Conservation (phyloP, 2,113 vertebrate species). For the Carlito syrichta region DNA sequence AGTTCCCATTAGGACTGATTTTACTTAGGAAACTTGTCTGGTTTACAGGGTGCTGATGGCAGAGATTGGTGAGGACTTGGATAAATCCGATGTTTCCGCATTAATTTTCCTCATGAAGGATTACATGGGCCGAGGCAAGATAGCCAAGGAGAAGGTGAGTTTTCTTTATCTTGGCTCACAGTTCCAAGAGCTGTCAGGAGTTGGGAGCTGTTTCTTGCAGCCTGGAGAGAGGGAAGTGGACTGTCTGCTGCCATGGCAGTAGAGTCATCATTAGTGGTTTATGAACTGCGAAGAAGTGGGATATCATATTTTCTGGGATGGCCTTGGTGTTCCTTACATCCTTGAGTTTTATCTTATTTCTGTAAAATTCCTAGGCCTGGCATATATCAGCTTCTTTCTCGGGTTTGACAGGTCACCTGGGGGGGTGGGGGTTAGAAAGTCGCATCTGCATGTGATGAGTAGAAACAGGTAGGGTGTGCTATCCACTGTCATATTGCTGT, state of each 20-base stretch:
- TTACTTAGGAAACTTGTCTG: constrained; percentile 62
- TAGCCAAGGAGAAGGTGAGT: constrained; percentile 85
- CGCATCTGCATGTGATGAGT: background rate
- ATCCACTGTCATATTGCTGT: background rate
- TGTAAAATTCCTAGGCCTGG: background rate
- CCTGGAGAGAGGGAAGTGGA: background rate
- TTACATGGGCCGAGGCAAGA: constrained; percentile 79
- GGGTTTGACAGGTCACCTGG: background rate
- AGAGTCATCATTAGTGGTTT: no score
- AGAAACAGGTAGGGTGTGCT: background rate
- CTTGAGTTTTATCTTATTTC: constrained; percentile 17
- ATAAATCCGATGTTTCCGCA: constrained; percentile 84
- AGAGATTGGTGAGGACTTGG: constrained; percentile 88
- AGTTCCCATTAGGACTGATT: background rate
- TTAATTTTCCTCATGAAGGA: constrained; percentile 87
- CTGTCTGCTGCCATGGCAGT: background rate
- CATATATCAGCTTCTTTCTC: background rate
- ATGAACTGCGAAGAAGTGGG: background rate
- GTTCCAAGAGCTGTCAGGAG: background rate
- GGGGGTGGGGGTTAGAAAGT: background rate
- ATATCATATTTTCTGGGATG: background rate
- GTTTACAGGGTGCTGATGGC: constrained; percentile 88
- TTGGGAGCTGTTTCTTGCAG: background rate
- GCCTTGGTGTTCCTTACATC: background rate
- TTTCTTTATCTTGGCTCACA: background rate